A percentile compares a stretch with the other conserved stretches of the same genome.
Evolutionary conservation across 2,113 vertebrate genomes (phyloP).

Genomic region (Trichomycterus rosablanca): DNA sequence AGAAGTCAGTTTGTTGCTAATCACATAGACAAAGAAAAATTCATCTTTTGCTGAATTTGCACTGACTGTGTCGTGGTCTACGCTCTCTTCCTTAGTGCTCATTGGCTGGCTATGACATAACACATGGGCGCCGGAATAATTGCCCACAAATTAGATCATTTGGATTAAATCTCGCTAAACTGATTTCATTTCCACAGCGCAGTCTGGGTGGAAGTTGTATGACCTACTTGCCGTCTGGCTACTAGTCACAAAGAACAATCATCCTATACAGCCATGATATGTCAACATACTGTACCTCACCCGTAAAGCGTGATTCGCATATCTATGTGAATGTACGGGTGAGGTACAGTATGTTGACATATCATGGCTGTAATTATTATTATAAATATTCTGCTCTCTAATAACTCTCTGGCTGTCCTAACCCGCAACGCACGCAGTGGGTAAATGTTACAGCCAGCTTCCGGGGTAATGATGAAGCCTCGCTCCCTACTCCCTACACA

Average conservation of each 20-base stretch:
- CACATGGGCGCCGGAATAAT: background rate
- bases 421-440: no score
- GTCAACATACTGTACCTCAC: no score
- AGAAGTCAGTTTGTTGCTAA: background rate
- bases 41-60: background rate
- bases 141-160: background rate
- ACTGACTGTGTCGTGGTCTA: background rate
- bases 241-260: background rate
- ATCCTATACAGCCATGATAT: background rate
- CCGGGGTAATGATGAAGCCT: no score
- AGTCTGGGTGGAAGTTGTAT: background rate
- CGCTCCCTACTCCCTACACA: no score
- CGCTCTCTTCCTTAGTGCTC: background rate
- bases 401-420: no score
- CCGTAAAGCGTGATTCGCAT: background rate
- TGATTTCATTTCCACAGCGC: background rate
- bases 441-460: no score
- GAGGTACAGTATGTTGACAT: no score
- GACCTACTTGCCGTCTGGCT: background rate
- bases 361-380: background rate
- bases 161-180: background rate
- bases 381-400: no score
- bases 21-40: background rate
- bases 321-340: background rate
- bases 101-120: background rate